A percentile compares a stretch with the other conserved stretches of the same genome.
Evolutionary conservation across 2,888 invertebrate genomes (phyloP).

Genomic region (Erebia ligea): DNA sequence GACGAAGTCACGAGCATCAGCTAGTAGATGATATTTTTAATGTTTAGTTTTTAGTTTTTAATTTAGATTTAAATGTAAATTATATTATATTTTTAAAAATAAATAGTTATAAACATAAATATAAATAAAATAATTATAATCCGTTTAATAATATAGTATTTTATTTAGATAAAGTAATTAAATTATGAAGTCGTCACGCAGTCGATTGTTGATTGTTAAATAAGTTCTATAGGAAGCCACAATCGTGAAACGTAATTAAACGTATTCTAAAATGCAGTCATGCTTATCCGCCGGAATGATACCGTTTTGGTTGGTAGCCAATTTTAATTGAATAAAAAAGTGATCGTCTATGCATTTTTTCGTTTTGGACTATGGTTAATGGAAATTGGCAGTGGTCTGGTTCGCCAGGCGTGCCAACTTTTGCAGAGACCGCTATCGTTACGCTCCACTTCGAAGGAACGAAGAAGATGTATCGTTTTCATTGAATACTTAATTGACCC

Average conservation of each 20-base stretch:
- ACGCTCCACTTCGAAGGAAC: conserved; percentile 72
- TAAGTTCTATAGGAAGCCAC: conserved; percentile 43
- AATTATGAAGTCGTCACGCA: background rate
- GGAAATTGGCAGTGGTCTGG: conserved; percentile 82
- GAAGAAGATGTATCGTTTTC: conserved; percentile 77
- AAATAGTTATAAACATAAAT: too few species aligned
- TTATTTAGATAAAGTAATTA: background rate
- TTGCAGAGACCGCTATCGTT: conserved; percentile 80
- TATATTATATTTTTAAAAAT: too few species aligned
- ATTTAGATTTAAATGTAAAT: too few species aligned
- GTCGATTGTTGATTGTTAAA: conserved; percentile 24
- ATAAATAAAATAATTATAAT: too few species aligned
- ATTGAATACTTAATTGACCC: conserved; percentile 74
- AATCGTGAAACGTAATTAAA: conserved; percentile 42
- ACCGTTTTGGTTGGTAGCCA: conserved; percentile 66
- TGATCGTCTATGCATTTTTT: conserved; percentile 82
- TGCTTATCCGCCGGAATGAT: conserved; percentile 45
- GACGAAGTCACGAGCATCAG: too few species aligned
- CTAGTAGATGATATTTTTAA: too few species aligned
- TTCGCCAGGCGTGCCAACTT: conserved; percentile 78
- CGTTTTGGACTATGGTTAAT: conserved; percentile 83
- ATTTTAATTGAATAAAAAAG: conserved; percentile 83
- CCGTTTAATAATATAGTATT: background rate
- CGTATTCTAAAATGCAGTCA: conserved; percentile 43
- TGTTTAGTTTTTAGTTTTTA: too few species aligned